Percentiles rank a stretch among this genome's conserved stretches.
phyloP scores from a whole-genome alignment of 2,113 vertebrate species.

The Chaenogobius annularis region DNA sequence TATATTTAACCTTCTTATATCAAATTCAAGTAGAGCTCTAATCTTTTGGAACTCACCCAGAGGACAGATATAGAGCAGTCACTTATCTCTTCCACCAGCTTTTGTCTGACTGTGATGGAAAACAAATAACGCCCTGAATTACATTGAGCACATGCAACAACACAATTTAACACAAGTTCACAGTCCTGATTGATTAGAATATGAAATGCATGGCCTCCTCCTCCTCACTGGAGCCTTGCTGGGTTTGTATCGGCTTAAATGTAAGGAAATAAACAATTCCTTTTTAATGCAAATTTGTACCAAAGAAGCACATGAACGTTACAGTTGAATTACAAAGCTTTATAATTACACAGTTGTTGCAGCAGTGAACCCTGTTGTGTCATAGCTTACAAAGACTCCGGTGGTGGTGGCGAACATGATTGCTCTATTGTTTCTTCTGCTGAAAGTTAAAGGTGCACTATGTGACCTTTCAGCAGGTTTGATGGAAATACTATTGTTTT shows the following conservation, averaged over 20 bases:
- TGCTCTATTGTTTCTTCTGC: conserved; percentile 32
- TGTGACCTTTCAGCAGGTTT: neutral
- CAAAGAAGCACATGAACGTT: conserved; percentile 31
- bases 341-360: conserved; percentile 58
- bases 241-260: neutral
- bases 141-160: conserved; percentile 31
- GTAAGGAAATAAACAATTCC: conserved; percentile 9
- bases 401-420: conserved; percentile 43
- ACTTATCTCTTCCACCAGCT: conserved; percentile 7
- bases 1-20: neutral
- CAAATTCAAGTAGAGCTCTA: neutral
- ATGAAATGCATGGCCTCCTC: conserved; percentile 5
- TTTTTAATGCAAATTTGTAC: conserved; percentile 19
- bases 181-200: conserved; percentile 31
- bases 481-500: neutral
- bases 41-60: neutral
- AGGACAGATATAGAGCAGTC: neutral
- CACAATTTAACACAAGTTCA: conserved; percentile 21
- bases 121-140: neutral
- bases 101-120: conserved; percentile 17
- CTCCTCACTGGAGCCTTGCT: neutral
- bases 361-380: conserved; percentile 19
- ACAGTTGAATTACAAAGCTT: conserved; percentile 45
- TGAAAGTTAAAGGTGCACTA: neutral
- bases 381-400: conserved; percentile 39